Percentiles rank a stretch among this genome's conserved stretches.
Evolutionary conservation across 2,888 invertebrate species (phyloP).

Genomic region (Trichogramma dendrolimi): DNA sequence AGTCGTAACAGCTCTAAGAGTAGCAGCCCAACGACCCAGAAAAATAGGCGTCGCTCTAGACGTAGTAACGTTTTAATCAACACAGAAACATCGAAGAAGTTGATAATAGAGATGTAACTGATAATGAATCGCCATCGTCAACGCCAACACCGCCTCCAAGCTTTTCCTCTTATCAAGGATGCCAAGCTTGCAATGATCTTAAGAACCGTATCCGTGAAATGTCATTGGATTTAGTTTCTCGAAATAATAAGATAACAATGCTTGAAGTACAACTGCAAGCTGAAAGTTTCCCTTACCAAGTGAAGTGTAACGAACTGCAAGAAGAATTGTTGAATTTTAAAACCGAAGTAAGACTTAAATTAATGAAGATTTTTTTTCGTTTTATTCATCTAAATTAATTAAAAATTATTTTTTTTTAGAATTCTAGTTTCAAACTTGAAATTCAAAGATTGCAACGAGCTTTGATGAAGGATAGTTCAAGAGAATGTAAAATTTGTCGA

Average conservation of each 20-base stretch:
- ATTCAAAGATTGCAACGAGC: constrained; percentile 33
- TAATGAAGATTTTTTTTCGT: constrained; percentile 3
- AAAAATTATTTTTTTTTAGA: constrained; percentile 28
- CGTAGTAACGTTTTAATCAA: constrained; percentile 37
- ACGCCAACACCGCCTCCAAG: constrained; percentile 19
- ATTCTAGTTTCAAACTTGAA: constrained; percentile 32
- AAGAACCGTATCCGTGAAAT: constrained; percentile 36
- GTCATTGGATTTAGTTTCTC: constrained; percentile 41
- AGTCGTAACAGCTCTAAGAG: constrained; percentile 34
- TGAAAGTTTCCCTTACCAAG: constrained; percentile 42
- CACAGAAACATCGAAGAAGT: constrained; percentile 35
- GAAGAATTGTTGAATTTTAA: constrained; percentile 33
- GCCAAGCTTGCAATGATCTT: constrained; percentile 25
- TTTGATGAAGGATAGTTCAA: constrained; percentile 30
- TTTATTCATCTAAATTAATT: constrained; percentile 6
- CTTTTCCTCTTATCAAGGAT: constrained; percentile 16
- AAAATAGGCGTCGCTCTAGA: constrained; percentile 33
- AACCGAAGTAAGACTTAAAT: constrained; percentile 34
- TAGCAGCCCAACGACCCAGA: constrained; percentile 35
- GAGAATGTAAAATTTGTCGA: constrained; percentile 40
- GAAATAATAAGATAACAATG: constrained; percentile 41
- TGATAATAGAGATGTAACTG: constrained; percentile 17
- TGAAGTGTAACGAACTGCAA: constrained; percentile 42
- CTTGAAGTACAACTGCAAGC: constrained; percentile 42
- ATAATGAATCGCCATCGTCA: constrained; percentile 21